Conservation (phyloP, 2,888 invertebrate species). For the Rhingia campestris region DNA sequence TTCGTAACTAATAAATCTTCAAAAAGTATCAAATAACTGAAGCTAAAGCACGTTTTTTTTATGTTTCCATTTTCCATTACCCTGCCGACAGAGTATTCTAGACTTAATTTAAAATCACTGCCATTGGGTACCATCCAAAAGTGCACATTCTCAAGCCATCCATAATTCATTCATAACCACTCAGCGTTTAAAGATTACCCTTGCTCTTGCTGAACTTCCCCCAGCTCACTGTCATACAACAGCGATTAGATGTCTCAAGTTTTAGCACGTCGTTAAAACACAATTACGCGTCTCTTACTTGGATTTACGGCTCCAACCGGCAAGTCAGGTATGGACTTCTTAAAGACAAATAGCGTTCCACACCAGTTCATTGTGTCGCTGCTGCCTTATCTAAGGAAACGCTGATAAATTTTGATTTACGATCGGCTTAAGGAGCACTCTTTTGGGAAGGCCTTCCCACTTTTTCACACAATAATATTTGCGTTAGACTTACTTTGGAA, state of each 20-base stretch:
- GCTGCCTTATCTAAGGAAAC: constrained; percentile 9
- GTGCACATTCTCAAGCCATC: neutral
- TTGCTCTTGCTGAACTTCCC: constrained; percentile 40
- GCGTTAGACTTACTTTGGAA: neutral
- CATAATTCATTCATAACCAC: constrained; percentile 42
- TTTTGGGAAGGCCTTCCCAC: constrained; percentile 16
- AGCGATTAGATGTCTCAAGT: constrained; percentile 61
- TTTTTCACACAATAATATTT: constrained; percentile 18
- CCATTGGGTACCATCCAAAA: too few relatives aligned
- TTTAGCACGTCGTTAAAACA: constrained; percentile 57
- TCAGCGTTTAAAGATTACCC: constrained; percentile 6
- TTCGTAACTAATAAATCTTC: too few relatives aligned
- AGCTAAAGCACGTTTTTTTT: too few relatives aligned
- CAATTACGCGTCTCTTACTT: constrained; percentile 41
- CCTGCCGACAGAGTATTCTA: too few relatives aligned
- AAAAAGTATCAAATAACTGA: too few relatives aligned
- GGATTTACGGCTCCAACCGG: constrained; percentile 28
- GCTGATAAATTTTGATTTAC: constrained; percentile 32
- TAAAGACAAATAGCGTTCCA: constrained; percentile 15
- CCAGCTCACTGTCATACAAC: constrained; percentile 21
- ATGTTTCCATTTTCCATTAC: too few relatives aligned
- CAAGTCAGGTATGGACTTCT: neutral
- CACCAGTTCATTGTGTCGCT: neutral
- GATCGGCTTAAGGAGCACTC: neutral
- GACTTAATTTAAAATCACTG: too few relatives aligned